Conservation (phyloP, 2,888 invertebrate species). For the Hermodice carunculata region DNA sequence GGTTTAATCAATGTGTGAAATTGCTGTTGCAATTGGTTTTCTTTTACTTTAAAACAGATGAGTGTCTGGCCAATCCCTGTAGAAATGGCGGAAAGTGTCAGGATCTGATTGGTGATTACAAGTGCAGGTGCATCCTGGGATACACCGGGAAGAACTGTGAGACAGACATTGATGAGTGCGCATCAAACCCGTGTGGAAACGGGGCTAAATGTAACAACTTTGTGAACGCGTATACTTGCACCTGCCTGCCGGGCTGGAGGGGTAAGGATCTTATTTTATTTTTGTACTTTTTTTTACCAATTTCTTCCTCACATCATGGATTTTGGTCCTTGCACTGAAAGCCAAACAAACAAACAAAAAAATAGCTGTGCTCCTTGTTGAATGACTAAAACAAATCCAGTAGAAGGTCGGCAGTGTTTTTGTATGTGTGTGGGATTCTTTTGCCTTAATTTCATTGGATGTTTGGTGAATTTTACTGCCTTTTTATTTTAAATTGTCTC, state of each 20-base stretch:
- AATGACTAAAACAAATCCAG: too few species aligned
- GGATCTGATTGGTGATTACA: constrained; percentile 81
- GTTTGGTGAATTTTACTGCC: too few species aligned
- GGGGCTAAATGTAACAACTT: constrained; percentile 73
- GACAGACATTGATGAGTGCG: constrained; percentile 70
- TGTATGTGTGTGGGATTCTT: too few species aligned
- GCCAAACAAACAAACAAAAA: too few species aligned
- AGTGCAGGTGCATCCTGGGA: constrained; percentile 46
- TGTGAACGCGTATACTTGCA: constrained; percentile 46
- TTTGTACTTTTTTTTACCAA: too few species aligned
- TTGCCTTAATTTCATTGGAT: too few species aligned
- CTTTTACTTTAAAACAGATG: constrained; percentile 12
- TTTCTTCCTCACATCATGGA: too few species aligned
- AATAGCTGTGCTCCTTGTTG: too few species aligned
- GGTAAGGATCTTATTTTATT: constrained; percentile 3
- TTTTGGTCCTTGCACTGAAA: too few species aligned
- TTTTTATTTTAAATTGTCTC: too few species aligned
- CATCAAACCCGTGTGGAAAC: constrained; percentile 92
- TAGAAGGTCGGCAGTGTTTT: too few species aligned
- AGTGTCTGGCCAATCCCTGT: constrained; percentile 29
- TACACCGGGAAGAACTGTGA: constrained; percentile 59
- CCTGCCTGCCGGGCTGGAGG: constrained; percentile 39
- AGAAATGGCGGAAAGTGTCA: constrained; percentile 79
- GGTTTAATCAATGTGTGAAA: neutral
- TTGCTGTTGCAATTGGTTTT: neutral